These are phyloP conservation scores for Hecatera dysodea DNA, from an alignment of 2,888 invertebrate genomes.

Conservation along the genomic window DNA sequence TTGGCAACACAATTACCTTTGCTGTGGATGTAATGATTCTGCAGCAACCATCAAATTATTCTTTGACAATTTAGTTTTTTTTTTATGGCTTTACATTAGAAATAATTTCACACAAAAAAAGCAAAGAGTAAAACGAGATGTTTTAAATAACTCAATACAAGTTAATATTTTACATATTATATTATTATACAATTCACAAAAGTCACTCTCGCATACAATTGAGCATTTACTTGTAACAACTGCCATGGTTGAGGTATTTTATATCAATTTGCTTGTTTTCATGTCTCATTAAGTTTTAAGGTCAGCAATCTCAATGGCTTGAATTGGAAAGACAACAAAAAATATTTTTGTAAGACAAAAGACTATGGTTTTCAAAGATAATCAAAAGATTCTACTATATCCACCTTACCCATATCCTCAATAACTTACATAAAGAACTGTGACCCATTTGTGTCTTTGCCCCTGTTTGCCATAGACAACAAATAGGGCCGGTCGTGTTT, in stretches of 20 bases:
- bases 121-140: not conserved
- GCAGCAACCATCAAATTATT: not conserved
- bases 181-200: constrained; percentile 7
- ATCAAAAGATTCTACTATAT: not conserved
- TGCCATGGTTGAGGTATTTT: constrained; percentile 5
- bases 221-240: not conserved
- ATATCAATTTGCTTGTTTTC: not conserved
- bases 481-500: constrained; percentile 97
- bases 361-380: not conserved
- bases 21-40: not conserved
- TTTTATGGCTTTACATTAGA: not conserved
- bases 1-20: not conserved
- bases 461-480: constrained; percentile 99
- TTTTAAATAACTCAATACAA: constrained; percentile 4
- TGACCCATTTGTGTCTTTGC: constrained; percentile 99
- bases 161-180: not conserved
- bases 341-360: not conserved
- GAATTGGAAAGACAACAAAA: not conserved
- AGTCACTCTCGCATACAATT: not conserved
- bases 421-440: constrained; percentile 99
- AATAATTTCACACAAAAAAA: not conserved
- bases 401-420: constrained; percentile 72
- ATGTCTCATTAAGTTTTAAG: not conserved
- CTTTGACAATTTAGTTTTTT: not conserved
- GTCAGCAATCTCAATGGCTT: not conserved